phyloP scores from a whole-genome alignment of 2,113 vertebrate genomes.

The Dermatemys mawii region DNA sequence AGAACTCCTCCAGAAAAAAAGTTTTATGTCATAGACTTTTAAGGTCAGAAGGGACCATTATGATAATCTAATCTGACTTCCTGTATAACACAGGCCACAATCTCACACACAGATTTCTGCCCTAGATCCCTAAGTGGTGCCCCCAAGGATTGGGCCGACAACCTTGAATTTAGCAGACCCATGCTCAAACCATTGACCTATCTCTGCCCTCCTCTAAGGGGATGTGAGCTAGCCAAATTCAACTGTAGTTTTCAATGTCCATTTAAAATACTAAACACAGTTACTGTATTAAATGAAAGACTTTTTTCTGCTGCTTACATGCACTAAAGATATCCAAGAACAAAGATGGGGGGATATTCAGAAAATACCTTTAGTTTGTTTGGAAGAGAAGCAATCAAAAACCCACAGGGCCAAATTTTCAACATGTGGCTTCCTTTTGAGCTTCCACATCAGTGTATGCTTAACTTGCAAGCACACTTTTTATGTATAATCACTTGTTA shows the following conservation, averaged over 20 bases:
- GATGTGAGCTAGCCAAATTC: background rate
- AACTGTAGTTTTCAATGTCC: background rate
- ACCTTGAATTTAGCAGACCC: too few species aligned
- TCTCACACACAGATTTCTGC: too few species aligned
- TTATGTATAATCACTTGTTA: background rate
- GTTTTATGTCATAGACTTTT: background rate
- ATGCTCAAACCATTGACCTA: too few species aligned
- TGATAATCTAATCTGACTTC: too few species aligned
- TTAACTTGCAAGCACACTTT: background rate
- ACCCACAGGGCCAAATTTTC: background rate
- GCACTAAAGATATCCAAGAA: background rate
- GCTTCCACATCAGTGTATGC: background rate
- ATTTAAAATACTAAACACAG: background rate
- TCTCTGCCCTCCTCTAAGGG: background rate
- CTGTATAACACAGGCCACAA: too few species aligned
- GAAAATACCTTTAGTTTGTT: background rate
- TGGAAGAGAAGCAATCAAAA: background rate
- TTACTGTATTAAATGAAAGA: background rate
- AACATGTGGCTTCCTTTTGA: background rate
- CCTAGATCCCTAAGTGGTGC: too few species aligned
- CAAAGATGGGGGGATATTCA: background rate
- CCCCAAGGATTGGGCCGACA: too few species aligned
- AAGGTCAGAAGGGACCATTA: too few species aligned
- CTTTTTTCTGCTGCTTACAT: background rate
- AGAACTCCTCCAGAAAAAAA: background rate